Evolutionary conservation across 2,888 invertebrate species (phyloP).

Genomic region (Mesorhabditis belari): DNA sequence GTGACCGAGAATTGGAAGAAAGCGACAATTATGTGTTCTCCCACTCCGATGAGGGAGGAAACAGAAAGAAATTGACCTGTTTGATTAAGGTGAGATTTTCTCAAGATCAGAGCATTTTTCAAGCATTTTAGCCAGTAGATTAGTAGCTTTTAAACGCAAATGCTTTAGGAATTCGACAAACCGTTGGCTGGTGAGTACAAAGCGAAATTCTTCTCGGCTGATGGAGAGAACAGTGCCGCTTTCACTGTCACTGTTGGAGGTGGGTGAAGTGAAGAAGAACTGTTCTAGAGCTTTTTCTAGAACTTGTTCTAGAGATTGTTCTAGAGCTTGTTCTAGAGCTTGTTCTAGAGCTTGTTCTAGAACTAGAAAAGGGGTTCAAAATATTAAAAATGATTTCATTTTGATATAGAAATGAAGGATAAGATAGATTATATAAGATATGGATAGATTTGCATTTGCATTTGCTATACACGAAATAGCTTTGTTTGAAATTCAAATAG

Average conservation of each 20-base stretch:
- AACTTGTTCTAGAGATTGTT: too few species aligned
- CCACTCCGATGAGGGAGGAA: slow-evolving; percentile 45
- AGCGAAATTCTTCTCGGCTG: slow-evolving; percentile 39
- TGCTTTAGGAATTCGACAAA: slow-evolving; percentile 51
- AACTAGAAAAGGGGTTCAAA: too few species aligned
- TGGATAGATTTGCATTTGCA: too few species aligned
- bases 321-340: neutral
- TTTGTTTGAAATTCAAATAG: too few species aligned
- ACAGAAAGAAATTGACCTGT: slow-evolving; percentile 40
- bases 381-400: too few species aligned
- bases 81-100: slow-evolving; percentile 41
- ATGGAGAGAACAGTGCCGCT: slow-evolving; percentile 47
- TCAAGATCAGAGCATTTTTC: too few species aligned
- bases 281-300: neutral
- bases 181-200: slow-evolving; percentile 52
- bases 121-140: too few species aligned
- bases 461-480: too few species aligned
- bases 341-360: neutral
- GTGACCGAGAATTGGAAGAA: slow-evolving; percentile 43
- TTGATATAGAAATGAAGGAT: too few species aligned
- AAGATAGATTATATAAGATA: too few species aligned
- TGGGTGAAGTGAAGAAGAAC: slow-evolving; percentile 13
- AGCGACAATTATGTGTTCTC: slow-evolving; percentile 44
- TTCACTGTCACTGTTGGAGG: slow-evolving; percentile 53
- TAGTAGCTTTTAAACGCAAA: too few species aligned